phyloP scores from a whole-genome alignment of 2,888 invertebrate species.

The Escarpia spicata region DNA sequence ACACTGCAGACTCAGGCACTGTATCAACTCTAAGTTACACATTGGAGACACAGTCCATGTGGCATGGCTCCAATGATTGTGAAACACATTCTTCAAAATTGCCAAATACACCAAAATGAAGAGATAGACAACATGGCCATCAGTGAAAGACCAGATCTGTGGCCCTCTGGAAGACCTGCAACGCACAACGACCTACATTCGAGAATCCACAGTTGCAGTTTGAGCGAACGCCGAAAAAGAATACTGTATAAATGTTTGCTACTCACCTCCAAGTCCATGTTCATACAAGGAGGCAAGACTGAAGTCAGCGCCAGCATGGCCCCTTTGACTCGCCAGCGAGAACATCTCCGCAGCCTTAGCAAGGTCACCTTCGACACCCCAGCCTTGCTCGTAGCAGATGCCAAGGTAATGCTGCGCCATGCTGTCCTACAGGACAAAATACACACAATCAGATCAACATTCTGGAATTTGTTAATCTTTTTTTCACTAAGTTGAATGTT shows the following conservation, averaged over 20 bases:
- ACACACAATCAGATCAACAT: background rate
- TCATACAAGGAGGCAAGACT: constrained; percentile 35
- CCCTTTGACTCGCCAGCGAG: constrained; percentile 48
- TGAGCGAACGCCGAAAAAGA: background rate
- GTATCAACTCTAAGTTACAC: too few species aligned
- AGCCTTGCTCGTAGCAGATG: constrained; percentile 58
- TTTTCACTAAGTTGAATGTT: background rate
- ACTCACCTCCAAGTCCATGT: constrained; percentile 33
- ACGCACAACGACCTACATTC: too few species aligned
- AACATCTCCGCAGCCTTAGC: constrained; percentile 53
- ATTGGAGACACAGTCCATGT: too few species aligned
- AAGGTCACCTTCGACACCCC: constrained; percentile 51
- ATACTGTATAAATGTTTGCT: background rate
- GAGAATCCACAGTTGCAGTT: too few species aligned
- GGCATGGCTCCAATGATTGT: too few species aligned
- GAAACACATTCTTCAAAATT: too few species aligned
- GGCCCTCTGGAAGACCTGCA: too few species aligned
- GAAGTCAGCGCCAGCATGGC: constrained; percentile 49
- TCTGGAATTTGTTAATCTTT: background rate
- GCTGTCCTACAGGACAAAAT: constrained; percentile 46
- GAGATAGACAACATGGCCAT: too few species aligned
- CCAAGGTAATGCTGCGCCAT: constrained; percentile 57
- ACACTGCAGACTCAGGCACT: too few species aligned
- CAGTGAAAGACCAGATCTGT: too few species aligned
- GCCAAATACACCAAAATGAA: too few species aligned